Conservation (phyloP, 2,797 vertebrate species). For the Crocodylus rhombifer region DNA sequence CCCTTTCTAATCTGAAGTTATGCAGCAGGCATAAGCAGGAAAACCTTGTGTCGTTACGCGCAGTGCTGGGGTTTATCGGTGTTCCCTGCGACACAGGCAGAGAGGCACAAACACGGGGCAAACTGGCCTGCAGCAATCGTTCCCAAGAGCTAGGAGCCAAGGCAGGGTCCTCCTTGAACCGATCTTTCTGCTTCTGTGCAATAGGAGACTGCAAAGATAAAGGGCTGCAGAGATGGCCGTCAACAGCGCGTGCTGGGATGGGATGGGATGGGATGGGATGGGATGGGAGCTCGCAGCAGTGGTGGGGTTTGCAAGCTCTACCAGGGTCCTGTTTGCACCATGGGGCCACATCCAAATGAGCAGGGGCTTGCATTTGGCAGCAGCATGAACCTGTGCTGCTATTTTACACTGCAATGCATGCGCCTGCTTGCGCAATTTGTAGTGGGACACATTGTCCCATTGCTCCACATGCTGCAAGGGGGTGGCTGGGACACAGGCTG, state of each 20-base stretch:
- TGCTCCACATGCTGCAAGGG: too few species aligned
- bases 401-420: too few species aligned
- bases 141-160: not conserved
- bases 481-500: too few species aligned
- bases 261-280: too few species aligned
- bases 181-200: too few species aligned
- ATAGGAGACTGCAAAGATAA: not conserved
- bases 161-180: not conserved
- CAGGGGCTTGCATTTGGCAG: too few species aligned
- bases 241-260: too few species aligned
- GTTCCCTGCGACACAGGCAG: not conserved
- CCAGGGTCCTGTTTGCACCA: not conserved
- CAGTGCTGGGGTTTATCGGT: not conserved
- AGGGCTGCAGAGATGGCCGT: not conserved
- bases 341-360: too few species aligned
- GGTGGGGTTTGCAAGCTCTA: not conserved
- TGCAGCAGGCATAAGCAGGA: not conserved
- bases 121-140: not conserved
- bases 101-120: not conserved
- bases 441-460: too few species aligned
- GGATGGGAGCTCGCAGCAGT: not conserved
- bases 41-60: not conserved
- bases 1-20: constrained; percentile 5
- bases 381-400: too few species aligned
- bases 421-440: too few species aligned